phyloP scores from a whole-genome alignment of 1,140 invertebrate species.

The Aphaenogaster floridana region DNA sequence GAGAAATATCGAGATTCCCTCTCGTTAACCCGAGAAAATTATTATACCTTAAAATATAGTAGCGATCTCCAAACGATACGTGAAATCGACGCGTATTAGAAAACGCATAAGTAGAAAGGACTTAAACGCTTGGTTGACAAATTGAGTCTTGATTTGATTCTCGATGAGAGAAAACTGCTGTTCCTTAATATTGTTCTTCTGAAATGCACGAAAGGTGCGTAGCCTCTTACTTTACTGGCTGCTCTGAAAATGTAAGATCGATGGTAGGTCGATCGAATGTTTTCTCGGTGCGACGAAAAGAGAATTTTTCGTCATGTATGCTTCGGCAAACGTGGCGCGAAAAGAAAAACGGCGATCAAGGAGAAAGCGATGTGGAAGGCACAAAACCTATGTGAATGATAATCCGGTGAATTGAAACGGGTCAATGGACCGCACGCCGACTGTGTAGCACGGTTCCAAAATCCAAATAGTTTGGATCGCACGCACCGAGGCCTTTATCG shows the following conservation, averaged over 20 bases:
- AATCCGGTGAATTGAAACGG: slow-evolving; percentile 64
- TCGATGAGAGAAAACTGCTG: not conserved
- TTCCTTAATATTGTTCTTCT: no score
- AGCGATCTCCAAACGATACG: not conserved
- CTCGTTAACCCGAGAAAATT: slow-evolving; percentile 19
- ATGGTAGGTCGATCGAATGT: not conserved
- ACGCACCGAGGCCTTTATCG: not conserved
- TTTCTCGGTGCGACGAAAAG: not conserved
- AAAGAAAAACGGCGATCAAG: slow-evolving; percentile 63
- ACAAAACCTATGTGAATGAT: slow-evolving; percentile 48
- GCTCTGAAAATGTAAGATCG: not conserved
- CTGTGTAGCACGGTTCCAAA: slow-evolving; percentile 65
- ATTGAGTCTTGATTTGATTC: not conserved
- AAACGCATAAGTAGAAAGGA: not conserved
- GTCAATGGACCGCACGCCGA: slow-evolving; percentile 63
- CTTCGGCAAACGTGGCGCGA: not conserved
- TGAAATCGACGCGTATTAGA: not conserved
- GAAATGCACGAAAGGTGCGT: not conserved
- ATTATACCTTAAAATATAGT: not conserved
- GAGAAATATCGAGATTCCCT: slow-evolving; percentile 17
- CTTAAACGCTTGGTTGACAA: not conserved
- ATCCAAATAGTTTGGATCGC: slow-evolving; percentile 45
- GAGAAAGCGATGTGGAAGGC: slow-evolving; percentile 65
- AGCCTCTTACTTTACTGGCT: not conserved
- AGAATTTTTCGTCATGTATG: not conserved